These are phyloP conservation scores for Caenorhabditis latens DNA, from an alignment of 1,140 invertebrate genomes.

Conservation along the genomic window DNA sequence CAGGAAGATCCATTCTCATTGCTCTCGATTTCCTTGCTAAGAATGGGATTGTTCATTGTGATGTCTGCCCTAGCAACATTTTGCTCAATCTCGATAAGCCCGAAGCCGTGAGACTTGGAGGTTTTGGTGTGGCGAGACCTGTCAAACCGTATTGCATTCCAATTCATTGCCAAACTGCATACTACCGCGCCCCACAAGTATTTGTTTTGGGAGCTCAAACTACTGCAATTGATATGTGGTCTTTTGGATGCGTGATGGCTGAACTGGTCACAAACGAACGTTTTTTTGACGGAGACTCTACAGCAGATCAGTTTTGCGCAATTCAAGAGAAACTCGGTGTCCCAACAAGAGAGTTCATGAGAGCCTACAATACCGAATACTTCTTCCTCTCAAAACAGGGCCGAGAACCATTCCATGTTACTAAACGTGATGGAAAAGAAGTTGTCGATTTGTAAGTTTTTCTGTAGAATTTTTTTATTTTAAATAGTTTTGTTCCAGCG, in stretches of 20 bases:
- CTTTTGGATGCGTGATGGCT: not conserved
- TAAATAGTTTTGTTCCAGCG: not conserved
- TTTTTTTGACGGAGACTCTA: not conserved
- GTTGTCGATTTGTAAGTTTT: not conserved
- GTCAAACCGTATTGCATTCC: not conserved
- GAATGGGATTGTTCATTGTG: not conserved
- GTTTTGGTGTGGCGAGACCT: not conserved
- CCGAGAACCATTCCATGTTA: not conserved
- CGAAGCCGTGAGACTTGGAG: not conserved
- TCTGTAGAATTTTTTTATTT: not conserved
- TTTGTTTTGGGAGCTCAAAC: not conserved
- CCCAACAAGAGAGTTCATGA: not conserved
- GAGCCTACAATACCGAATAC: not conserved
- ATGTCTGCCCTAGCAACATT: not conserved
- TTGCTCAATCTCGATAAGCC: not conserved
- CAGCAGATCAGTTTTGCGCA: not conserved
- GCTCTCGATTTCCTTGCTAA: not conserved
- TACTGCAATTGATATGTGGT: constrained; percentile 8
- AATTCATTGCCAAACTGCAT: not conserved
- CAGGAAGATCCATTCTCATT: not conserved
- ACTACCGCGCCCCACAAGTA: not conserved
- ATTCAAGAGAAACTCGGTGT: not conserved
- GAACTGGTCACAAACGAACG: not conserved
- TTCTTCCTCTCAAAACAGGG: not conserved
- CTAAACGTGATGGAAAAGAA: not conserved